Conservation (phyloP, 2,888 invertebrate genomes). For the Lycia hirtaria region DNA sequence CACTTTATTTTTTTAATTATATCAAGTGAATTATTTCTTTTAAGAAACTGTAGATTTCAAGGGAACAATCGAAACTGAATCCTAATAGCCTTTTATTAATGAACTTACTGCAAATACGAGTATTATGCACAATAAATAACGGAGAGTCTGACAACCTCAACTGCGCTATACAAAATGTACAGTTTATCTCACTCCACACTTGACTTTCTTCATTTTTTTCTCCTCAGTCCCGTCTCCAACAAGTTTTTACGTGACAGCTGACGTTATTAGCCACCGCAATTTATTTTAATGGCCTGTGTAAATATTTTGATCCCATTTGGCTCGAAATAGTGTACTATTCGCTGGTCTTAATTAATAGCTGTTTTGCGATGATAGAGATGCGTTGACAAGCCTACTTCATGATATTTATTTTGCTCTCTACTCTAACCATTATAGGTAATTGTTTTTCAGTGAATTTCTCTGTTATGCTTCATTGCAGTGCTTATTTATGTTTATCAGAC, state of each 20-base stretch:
- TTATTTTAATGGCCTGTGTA: conserved; percentile 61
- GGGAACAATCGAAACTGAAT: too few species aligned
- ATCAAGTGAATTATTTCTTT: too few species aligned
- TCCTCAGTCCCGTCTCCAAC: conserved; percentile 39
- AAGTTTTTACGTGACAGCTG: conserved; percentile 63
- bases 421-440: too few species aligned
- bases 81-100: too few species aligned
- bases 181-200: conserved; percentile 20
- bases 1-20: too few species aligned
- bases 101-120: not conserved
- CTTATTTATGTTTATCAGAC: too few species aligned
- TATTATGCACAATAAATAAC: not conserved
- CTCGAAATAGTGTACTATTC: conserved; percentile 44
- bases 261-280: conserved; percentile 56
- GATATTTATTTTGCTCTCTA: not conserved
- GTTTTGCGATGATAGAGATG: conserved; percentile 16
- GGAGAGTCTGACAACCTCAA: not conserved
- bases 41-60: too few species aligned
- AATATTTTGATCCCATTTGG: conserved; percentile 55
- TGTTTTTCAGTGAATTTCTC: too few species aligned
- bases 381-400: not conserved
- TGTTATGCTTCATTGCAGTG: too few species aligned
- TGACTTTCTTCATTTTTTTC: conserved; percentile 32
- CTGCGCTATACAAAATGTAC: not conserved
- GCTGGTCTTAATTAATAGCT: conserved; percentile 38